Base-by-base conservation (phyloP, 2,888 invertebrate genomes). In the Meghimatium bilineatum region DNA sequence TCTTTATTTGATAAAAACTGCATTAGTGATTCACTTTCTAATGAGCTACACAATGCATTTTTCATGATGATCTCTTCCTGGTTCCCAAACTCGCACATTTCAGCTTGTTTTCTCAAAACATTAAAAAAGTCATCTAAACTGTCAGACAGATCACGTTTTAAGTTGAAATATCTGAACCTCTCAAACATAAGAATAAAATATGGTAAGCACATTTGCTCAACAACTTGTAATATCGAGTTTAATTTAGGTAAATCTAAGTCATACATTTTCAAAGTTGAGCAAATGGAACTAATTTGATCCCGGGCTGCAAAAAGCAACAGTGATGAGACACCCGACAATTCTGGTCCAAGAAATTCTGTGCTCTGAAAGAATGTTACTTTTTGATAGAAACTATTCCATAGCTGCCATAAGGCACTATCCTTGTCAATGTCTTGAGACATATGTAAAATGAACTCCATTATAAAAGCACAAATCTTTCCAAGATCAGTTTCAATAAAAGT, bases 111-210 rank as follows among this genome's bases (percentile, higher is more conserved):
- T 12, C 23, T 20, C n/a, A 82, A 56, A 52, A 66, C 20, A 23
- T 52, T 38, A 14, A 49, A 17, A n/a, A 69, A 69, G 38, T 82
- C 82, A 52, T 67, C 44, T 17, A 56, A 67, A 8, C 34, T 77
- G 36, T 69, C 77, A 23, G 82, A 69, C 10, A 66, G 14, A 5
- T 77, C 77, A 26, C 69, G 77, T n/a, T 69, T 66, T 14, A 76
- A 67, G 49, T 34, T 69, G 60, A 82, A 82, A 52, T 77, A 82
- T 52, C 82, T 5, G 49, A 77, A 82, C 44, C 82, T 76, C 38
- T 82, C 82, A 76, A 82, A 82, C 34, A 82, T 26, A 6, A 82
- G 77, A 52, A 82, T 76, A 56, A 82, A 82, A 74, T 76, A 66
- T 1, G 82, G 82, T 20, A 82, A 66, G 49, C 82, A 82, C 0